A percentile compares a stretch with the other conserved stretches of the same genome.
phyloP scores from a whole-genome alignment of 2,888 invertebrate genomes.

The Amiota communis region DNA sequence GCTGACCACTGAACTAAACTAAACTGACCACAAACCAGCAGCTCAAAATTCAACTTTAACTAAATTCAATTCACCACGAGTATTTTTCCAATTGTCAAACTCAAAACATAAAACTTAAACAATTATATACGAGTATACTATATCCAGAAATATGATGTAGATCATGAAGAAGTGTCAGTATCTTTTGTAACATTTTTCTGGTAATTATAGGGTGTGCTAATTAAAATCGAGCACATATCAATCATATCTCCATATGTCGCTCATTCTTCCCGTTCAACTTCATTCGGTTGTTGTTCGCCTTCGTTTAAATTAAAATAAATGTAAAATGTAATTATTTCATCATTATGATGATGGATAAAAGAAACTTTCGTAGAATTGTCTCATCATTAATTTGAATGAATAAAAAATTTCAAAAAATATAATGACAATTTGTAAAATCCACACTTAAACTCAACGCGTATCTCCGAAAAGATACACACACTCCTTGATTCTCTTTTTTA shows the following conservation, averaged over 20 bases:
- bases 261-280: constrained; percentile 39
- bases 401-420: constrained; percentile 51
- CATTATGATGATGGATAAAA: constrained; percentile 59
- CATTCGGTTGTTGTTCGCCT: constrained; percentile 18
- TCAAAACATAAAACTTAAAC: constrained; percentile 42
- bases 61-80: constrained; percentile 48
- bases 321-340: constrained; percentile 57
- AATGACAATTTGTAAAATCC: constrained; percentile 58
- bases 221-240: constrained; percentile 62
- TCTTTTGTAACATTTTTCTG: constrained; percentile 46
- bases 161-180: constrained; percentile 1
- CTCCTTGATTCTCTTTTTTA: not conserved
- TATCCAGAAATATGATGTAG: not conserved
- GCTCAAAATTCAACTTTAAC: constrained; percentile 51
- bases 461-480: not conserved
- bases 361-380: constrained; percentile 36
- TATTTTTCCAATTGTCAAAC: constrained; percentile 49
- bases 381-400: constrained; percentile 49
- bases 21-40: constrained; percentile 15
- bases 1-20: not conserved
- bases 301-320: constrained; percentile 58
- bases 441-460: constrained; percentile 11
- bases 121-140: not conserved
- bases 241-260: constrained; percentile 53
- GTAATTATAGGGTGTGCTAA: constrained; percentile 68